phyloP scores from a whole-genome alignment of 92 coral and sea anemone genomes.

The Montipora capitata region DNA sequence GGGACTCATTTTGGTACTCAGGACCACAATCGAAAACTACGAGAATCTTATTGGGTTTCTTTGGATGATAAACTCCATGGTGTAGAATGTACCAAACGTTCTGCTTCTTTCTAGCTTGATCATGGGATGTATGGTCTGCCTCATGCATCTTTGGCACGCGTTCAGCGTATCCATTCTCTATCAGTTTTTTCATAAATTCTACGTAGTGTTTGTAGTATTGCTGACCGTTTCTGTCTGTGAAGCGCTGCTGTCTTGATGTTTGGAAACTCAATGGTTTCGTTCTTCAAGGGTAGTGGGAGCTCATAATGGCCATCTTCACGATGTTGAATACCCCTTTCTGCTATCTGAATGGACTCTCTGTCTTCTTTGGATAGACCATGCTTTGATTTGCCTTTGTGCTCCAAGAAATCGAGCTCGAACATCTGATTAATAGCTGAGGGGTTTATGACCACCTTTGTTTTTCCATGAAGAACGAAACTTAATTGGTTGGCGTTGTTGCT shows the following conservation, averaged over 20 bases:
- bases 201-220: constrained; percentile 54
- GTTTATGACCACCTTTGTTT: constrained; percentile 56
- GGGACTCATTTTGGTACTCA: not conserved
- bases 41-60: too few relatives aligned
- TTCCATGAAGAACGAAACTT: not conserved
- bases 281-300: constrained; percentile 52
- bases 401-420: constrained; percentile 75
- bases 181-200: constrained; percentile 58
- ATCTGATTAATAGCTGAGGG: constrained; percentile 52
- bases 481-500: too few relatives aligned
- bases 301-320: constrained; percentile 71
- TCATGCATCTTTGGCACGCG: not conserved
- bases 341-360: constrained; percentile 48
- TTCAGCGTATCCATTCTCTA: constrained; percentile 64
- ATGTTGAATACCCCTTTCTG: constrained; percentile 48
- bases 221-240: constrained; percentile 20
- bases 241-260: constrained; percentile 52
- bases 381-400: constrained; percentile 42
- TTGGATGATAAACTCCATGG: constrained; percentile 41
- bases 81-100: constrained; percentile 72
- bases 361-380: constrained; percentile 22
- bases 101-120: not conserved
- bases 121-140: not conserved
- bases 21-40: constrained; percentile 1
- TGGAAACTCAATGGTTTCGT: constrained; percentile 24